phyloP scores from a whole-genome alignment of 2,113 vertebrate species.

The Albula goreensis region DNA sequence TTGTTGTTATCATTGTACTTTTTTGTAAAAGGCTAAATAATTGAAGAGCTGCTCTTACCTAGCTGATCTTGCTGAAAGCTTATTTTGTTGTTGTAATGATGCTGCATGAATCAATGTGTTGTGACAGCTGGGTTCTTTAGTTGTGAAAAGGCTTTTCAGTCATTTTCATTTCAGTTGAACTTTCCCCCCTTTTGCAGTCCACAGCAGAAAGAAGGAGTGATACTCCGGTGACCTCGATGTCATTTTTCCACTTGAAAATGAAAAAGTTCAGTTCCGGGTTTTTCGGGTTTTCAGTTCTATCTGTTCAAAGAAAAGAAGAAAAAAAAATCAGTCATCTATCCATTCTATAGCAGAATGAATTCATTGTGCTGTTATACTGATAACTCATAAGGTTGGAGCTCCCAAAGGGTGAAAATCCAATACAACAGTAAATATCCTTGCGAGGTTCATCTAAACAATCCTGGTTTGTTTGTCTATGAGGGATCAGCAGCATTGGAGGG shows the following conservation, averaged over 20 bases:
- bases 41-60: conserved; percentile 35
- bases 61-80: conserved; percentile 29
- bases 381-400: conserved; percentile 50
- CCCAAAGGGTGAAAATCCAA: conserved; percentile 62
- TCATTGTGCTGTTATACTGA: conserved; percentile 47
- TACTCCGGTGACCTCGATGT: conserved; percentile 29
- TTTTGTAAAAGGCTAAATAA: conserved; percentile 32
- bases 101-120: conserved; percentile 38
- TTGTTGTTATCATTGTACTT: not conserved
- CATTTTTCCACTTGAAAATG: not conserved
- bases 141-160: conserved; percentile 30
- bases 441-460: not conserved
- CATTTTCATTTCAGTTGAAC: conserved; percentile 22
- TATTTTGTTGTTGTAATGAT: conserved; percentile 11
- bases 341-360: conserved; percentile 53
- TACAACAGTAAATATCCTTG: conserved; percentile 46
- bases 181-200: not conserved
- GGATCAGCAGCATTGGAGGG: not conserved
- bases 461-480: not conserved
- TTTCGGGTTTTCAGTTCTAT: conserved; percentile 9
- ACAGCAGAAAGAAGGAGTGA: conserved; percentile 46
- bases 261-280: not conserved
- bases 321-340: conserved; percentile 53
- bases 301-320: conserved; percentile 31
- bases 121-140: conserved; percentile 36